Percentiles rank a stretch among this genome's conserved stretches.
Conservation (phyloP, 2,888 invertebrate species). For the Perithous albicinctus region DNA sequence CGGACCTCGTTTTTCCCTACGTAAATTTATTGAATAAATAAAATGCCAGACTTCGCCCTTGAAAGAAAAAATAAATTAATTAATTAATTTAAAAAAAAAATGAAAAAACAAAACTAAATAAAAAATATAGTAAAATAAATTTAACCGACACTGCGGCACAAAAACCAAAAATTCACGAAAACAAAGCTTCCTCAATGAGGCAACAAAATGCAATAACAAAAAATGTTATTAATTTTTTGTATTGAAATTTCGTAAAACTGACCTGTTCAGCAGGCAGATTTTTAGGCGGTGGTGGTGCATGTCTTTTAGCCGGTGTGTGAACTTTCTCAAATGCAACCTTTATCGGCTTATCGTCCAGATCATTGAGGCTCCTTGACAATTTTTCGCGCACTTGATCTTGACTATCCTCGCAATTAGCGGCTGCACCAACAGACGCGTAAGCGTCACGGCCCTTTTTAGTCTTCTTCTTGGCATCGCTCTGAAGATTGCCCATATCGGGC, state of each 20-base stretch:
- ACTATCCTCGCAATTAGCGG: slow-evolving; percentile 37
- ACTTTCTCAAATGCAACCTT: slow-evolving; percentile 75
- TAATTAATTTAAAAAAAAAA: too few species aligned
- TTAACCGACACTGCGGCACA: too few species aligned
- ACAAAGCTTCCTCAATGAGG: too few species aligned
- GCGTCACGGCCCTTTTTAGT: slow-evolving; percentile 73
- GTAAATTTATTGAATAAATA: too few species aligned
- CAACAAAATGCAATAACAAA: slow-evolving; percentile 7
- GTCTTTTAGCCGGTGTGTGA: slow-evolving; percentile 77
- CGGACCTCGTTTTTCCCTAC: slow-evolving; percentile 87
- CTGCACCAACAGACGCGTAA: slow-evolving; percentile 50
- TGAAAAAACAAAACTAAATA: too few species aligned
- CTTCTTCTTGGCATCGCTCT: slow-evolving; percentile 81
- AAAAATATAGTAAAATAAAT: too few species aligned
- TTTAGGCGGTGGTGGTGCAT: slow-evolving; percentile 78
- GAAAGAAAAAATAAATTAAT: too few species aligned
- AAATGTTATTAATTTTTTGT: background rate
- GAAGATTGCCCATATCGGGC: slow-evolving; percentile 82
- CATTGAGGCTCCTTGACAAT: slow-evolving; percentile 60
- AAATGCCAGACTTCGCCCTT: too few species aligned
- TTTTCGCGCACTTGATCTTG: slow-evolving; percentile 58
- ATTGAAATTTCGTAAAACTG: slow-evolving; percentile 47
- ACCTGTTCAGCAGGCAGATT: slow-evolving; percentile 65
- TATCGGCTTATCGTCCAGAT: slow-evolving; percentile 59
- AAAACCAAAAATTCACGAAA: too few species aligned